A percentile compares a stretch with the other conserved stretches of the same genome.
phyloP scores from a whole-genome alignment of 2,888 invertebrate genomes.

The Folsomia manolachei region DNA sequence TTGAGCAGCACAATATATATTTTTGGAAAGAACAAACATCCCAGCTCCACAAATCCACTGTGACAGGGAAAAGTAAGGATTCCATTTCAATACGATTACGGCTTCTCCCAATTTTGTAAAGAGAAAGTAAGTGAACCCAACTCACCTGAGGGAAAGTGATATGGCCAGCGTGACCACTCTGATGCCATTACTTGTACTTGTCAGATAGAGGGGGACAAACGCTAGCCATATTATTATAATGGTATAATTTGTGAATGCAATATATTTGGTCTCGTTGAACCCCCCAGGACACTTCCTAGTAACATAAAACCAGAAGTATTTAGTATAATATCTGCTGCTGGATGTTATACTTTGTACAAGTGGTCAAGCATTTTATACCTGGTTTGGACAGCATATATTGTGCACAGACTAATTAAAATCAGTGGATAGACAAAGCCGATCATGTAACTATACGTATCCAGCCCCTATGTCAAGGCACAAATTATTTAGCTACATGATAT shows the following conservation, averaged over 20 bases:
- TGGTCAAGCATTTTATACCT: too few species aligned
- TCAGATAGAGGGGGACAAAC: constrained; percentile 60
- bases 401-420: constrained; percentile 58
- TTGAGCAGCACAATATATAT: constrained; percentile 60
- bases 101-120: too few species aligned
- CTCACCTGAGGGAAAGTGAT: constrained; percentile 57
- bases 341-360: too few species aligned
- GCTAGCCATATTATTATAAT: constrained; percentile 59
- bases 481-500: neutral
- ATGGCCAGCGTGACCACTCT: constrained; percentile 59
- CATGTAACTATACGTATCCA: constrained; percentile 58
- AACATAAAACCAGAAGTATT: too few species aligned
- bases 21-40: constrained; percentile 60
- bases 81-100: neutral
- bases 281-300: constrained; percentile 62
- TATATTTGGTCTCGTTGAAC: constrained; percentile 61
- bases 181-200: constrained; percentile 57
- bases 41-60: constrained; percentile 59
- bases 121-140: neutral
- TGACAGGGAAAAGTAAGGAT: constrained; percentile 14
- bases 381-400: constrained; percentile 61
- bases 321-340: too few species aligned
- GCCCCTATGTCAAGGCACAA: constrained; percentile 53
- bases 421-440: constrained; percentile 59
- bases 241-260: constrained; percentile 60